Conservation (phyloP, 2,888 invertebrate genomes). For the Epiblema foenella region DNA sequence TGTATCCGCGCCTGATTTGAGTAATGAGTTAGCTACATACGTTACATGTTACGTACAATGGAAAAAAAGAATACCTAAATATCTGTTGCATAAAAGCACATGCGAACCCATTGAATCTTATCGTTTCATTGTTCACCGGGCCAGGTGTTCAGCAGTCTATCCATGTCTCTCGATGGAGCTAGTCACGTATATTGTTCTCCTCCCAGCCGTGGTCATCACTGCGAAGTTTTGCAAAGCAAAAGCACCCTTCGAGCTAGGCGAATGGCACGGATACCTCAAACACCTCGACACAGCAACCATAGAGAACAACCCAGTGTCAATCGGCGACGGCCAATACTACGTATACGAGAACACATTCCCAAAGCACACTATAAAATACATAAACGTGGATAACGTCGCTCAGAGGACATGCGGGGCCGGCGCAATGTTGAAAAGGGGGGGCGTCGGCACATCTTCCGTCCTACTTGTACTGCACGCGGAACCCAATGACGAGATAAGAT, state of each 20-base stretch:
- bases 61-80: constrained; percentile 12
- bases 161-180: constrained; percentile 22
- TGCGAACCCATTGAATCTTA: constrained; percentile 1
- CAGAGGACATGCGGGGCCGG: constrained; percentile 70
- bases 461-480: constrained; percentile 69
- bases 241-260: constrained; percentile 67
- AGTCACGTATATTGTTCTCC: constrained; percentile 6
- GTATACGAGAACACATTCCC: constrained; percentile 76
- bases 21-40: too few relatives aligned
- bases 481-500: constrained; percentile 68
- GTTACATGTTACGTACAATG: neutral
- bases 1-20: too few relatives aligned
- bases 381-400: constrained; percentile 73
- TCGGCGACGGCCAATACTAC: constrained; percentile 70
- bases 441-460: constrained; percentile 62
- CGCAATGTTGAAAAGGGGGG: constrained; percentile 65
- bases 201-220: constrained; percentile 46
- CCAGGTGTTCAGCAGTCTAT: constrained; percentile 13
- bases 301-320: constrained; percentile 66
- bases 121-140: neutral
- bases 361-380: constrained; percentile 66
- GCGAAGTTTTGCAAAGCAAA: constrained; percentile 64
- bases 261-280: constrained; percentile 60
- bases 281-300: constrained; percentile 72
- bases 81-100: neutral